phyloP scores from a whole-genome alignment of 2,113 vertebrate genomes.

The Saimiri boliviensis region DNA sequence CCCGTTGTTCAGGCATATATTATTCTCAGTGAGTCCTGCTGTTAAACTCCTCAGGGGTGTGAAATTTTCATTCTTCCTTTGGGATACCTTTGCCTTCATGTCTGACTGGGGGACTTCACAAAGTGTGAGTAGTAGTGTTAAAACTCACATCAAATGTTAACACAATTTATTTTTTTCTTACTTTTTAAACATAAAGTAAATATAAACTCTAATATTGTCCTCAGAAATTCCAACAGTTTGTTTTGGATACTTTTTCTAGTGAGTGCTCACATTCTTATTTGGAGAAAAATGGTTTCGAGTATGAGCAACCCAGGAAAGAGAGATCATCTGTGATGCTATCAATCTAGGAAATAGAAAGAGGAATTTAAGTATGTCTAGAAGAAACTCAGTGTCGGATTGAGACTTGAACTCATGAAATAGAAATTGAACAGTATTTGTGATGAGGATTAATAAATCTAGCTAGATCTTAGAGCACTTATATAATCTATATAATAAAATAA shows the following conservation, averaged over 20 bases:
- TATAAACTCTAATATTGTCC: neutral
- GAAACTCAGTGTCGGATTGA: neutral
- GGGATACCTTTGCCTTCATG: accelerated
- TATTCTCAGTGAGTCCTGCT: no score
- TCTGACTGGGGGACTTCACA: neutral
- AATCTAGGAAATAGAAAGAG: neutral
- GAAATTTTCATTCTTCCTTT: neutral
- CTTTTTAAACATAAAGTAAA: neutral
- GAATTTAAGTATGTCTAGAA: neutral
- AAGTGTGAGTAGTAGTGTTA: neutral
- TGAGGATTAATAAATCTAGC: neutral
- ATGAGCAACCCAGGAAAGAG: neutral
- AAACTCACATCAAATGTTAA: neutral
- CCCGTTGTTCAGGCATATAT: neutral
- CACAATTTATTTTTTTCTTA: neutral
- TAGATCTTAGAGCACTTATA: neutral
- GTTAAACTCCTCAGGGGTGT: neutral
- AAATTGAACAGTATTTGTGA: neutral
- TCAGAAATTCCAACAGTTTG: neutral
- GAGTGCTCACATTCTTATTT: neutral
- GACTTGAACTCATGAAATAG: neutral
- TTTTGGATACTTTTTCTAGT: neutral
- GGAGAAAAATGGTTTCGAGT: neutral
- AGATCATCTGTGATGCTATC: neutral
- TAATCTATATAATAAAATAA: neutral